phyloP scores from a whole-genome alignment of 2,113 vertebrate genomes.

The Girardinichthys multiradiatus region DNA sequence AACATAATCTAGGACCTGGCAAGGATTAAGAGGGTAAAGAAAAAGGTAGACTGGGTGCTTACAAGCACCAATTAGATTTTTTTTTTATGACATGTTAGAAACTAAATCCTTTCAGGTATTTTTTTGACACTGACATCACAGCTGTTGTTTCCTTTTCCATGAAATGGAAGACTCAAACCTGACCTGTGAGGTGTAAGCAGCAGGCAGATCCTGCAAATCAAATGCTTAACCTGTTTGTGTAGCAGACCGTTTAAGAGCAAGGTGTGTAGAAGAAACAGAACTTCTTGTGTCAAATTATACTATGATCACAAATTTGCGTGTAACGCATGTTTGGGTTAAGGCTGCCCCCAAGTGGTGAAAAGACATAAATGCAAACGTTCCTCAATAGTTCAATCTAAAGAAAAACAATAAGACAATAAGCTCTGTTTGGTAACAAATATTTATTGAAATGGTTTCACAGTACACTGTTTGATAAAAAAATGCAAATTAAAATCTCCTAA shows the following conservation, averaged over 20 bases:
- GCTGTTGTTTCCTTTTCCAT: too few relatives aligned
- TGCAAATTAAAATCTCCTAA: not conserved
- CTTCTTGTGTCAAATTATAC: not conserved
- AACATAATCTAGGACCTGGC: too few relatives aligned
- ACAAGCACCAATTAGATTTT: too few relatives aligned
- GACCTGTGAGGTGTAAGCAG: too few relatives aligned
- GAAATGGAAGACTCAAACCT: too few relatives aligned
- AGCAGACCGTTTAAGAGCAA: not conserved
- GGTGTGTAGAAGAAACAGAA: not conserved
- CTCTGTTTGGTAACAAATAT: conserved; percentile 1
- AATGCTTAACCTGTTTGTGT: not conserved
- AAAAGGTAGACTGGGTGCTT: too few relatives aligned
- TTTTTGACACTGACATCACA: too few relatives aligned
- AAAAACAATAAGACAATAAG: not conserved
- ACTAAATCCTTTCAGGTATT: too few relatives aligned
- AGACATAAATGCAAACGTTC: not conserved
- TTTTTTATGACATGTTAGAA: too few relatives aligned
- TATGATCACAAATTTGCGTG: not conserved
- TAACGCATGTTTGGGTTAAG: not conserved
- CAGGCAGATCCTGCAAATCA: not conserved
- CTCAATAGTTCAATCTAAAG: too few relatives aligned
- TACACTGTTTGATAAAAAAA: not conserved
- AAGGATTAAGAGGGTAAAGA: too few relatives aligned
- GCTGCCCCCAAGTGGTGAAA: conserved; percentile 57
- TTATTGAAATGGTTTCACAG: conserved; percentile 35